A percentile compares a stretch with the other conserved stretches of the same genome.
Evolutionary conservation across 2,113 vertebrate species (phyloP).

Genomic region (Dendrocopos noguchii): DNA sequence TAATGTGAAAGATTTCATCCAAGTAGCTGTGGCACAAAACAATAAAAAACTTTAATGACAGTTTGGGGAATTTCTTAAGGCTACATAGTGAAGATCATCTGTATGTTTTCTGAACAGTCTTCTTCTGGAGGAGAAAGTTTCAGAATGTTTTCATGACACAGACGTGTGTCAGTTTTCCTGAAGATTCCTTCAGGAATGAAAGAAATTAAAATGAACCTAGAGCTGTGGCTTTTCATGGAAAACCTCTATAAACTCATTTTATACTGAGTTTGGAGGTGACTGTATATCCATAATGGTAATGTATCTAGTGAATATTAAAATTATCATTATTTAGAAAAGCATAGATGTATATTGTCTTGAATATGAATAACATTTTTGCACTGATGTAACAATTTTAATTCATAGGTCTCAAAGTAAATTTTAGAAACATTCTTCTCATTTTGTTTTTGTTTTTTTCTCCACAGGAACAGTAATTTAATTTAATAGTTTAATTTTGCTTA

Average conservation of each 20-base stretch:
- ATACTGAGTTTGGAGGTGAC: background rate
- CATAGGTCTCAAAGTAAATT: background rate
- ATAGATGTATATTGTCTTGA: background rate
- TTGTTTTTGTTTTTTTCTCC: background rate
- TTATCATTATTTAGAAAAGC: background rate
- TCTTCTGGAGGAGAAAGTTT: background rate
- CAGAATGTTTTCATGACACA: background rate
- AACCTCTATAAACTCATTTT: background rate
- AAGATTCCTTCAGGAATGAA: background rate
- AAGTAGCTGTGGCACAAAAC: background rate
- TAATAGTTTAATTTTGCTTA: background rate
- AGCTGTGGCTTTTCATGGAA: background rate
- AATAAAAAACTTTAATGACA: background rate
- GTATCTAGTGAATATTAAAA: background rate
- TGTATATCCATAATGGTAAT: fast-evolving
- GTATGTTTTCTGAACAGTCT: background rate
- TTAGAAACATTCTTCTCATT: background rate
- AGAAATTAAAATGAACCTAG: background rate
- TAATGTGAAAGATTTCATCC: background rate
- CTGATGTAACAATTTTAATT: background rate
- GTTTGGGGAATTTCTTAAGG: background rate
- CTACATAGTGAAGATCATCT: background rate
- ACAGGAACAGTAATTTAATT: background rate
- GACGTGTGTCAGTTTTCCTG: background rate
- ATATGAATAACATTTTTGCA: background rate